Base-by-base conservation (phyloP, 2,888 invertebrate genomes). In the Toxonevra muliebris region DNA sequence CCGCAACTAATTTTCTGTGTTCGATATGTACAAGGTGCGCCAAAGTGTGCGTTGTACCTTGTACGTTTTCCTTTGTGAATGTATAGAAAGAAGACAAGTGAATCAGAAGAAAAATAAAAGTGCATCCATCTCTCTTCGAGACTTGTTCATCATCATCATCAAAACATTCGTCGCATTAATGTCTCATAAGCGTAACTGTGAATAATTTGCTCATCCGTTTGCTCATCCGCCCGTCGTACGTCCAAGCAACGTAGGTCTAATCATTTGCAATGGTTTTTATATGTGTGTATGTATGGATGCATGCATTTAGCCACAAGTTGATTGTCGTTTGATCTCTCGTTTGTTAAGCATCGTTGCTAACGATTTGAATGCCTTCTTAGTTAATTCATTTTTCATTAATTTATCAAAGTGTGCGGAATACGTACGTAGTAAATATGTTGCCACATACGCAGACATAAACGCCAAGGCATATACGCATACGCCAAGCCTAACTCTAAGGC, bases 291-390 rank as follows among this genome's bases (percentile, higher is more conserved):
- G 15, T 61, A 17, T 60, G 61, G 17, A n/a, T 12, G 53, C 15
- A 13, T 15, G 52, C 11, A 42, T 50, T 59, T 59, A 15, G 52
- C 19, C 11, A 54, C 59, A 30, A 69, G 61, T 71, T 66, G 59
- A 50, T 69, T 69, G 68, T 70, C 73, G 71, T 73, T 74, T 73
- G 75, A 75, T 73, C 71, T 71, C 83, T 82, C 75, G 80, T 82
- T 81, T 77, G 83, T 77, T 78, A 76, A 76, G 83, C 81, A 75
- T 78, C 80, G 77, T 72, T 81, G 78, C 81, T 78, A 81, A 83
- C 77, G 78, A 81, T 78, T 80, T 78, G 74, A 79, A 82, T 81
- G 79, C 77, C 58, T 7, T 20, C 8, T 41, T 11, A 58, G 10
- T n/a, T 79, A 79, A 80, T 82, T 79, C 74, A 73, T 79, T 74